phyloP scores from a whole-genome alignment of 2,888 invertebrate species.

The Zhuqinia jingwanae region DNA sequence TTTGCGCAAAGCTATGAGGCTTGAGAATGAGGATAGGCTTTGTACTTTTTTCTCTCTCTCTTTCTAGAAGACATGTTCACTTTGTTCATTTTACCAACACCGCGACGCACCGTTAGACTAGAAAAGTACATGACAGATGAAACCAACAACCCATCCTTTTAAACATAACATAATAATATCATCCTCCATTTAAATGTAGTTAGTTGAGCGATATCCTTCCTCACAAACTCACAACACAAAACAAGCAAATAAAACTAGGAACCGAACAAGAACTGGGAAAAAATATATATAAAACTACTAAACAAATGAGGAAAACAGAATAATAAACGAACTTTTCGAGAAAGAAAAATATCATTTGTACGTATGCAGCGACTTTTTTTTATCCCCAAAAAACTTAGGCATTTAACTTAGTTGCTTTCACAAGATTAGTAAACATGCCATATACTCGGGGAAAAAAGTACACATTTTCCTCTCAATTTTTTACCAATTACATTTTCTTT shows the following conservation, averaged over 20 bases:
- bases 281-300: background rate
- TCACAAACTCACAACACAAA: too few species aligned
- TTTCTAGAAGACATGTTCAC: background rate
- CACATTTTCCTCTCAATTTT: constrained; percentile 56
- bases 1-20: constrained; percentile 73
- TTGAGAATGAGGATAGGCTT: constrained; percentile 69
- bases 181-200: constrained; percentile 48
- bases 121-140: constrained; percentile 55
- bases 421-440: constrained; percentile 60
- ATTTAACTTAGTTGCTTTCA: constrained; percentile 68
- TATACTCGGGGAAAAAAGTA: constrained; percentile 9
- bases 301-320: constrained; percentile 52
- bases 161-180: constrained; percentile 54
- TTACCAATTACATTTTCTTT: constrained; percentile 68
- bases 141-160: constrained; percentile 56
- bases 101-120: constrained; percentile 19
- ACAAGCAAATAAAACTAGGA: constrained; percentile 8
- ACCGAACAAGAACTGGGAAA: constrained; percentile 34
- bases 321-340: constrained; percentile 61
- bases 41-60: too few species aligned
- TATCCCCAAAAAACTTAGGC: constrained; percentile 52
- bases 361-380: constrained; percentile 30
- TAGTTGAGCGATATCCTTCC: constrained; percentile 46
- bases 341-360: constrained; percentile 18
- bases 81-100: background rate